Percentiles rank a stretch among this genome's conserved stretches.
Evolutionary conservation across 2,888 invertebrate species (phyloP).

Genomic region (Linnaemya tessellans): DNA sequence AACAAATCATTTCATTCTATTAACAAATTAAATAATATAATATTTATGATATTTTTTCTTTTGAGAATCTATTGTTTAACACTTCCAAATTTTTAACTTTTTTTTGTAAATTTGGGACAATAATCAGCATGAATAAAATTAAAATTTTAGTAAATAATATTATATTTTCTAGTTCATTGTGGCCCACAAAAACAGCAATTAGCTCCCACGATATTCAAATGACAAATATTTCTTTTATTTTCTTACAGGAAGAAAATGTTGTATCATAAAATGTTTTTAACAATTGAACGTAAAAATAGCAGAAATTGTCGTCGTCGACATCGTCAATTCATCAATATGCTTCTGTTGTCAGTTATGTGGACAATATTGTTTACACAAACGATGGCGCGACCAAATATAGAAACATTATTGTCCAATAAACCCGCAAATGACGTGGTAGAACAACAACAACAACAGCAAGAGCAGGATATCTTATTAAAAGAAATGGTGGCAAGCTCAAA

Average conservation of each 20-base stretch:
- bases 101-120: too few relatives aligned
- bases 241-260: constrained; percentile 27
- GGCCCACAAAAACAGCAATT: too few relatives aligned
- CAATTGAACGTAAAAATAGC: constrained; percentile 39
- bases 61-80: too few relatives aligned
- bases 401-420: constrained; percentile 51
- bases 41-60: too few relatives aligned
- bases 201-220: not conserved
- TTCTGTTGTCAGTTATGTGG: constrained; percentile 66
- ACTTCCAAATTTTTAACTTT: too few relatives aligned
- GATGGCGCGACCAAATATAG: constrained; percentile 63
- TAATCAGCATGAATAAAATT: too few relatives aligned
- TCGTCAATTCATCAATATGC: constrained; percentile 53
- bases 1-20: too few relatives aligned
- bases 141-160: too few relatives aligned
- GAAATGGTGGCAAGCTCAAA: constrained; percentile 75
- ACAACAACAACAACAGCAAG: constrained; percentile 33
- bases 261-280: constrained; percentile 40
- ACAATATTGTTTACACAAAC: constrained; percentile 67
- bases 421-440: constrained; percentile 27
- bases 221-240: not conserved
- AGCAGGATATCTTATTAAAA: constrained; percentile 72
- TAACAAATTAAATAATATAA: too few relatives aligned
- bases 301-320: constrained; percentile 33
- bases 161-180: too few relatives aligned